Evolutionary conservation across 2,888 invertebrate species (phyloP), one percentile per base, ranked within the genome.

Genomic region (Nematopogon swammerdamellus): DNA sequence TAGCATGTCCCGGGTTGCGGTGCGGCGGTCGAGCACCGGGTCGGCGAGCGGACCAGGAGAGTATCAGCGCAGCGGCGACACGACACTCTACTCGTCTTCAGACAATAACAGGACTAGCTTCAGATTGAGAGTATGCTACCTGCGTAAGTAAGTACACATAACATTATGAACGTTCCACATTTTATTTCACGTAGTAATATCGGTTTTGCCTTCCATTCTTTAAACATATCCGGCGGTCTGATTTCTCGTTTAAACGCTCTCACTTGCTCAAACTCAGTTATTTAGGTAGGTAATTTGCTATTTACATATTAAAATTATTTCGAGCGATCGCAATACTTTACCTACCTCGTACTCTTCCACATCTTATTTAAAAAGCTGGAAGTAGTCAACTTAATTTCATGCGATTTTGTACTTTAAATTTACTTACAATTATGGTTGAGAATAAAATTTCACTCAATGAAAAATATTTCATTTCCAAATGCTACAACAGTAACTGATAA

Each of bases 301-400:
- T 79, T 79, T 77, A 75, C 77, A 77, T 77, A 77, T 77, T 76
- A 79, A 79, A 79, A 77, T 79, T 73, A 79, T 79, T 77, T 79
- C 74, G 63, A 76, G 72, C 72, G 68, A 77, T 71, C 75, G 73
- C 73, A 72, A 72, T 76, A 77, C n/a, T n/a, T n/a, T n/a, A 72
- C 72, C 72, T 70, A 64, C 69, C 68, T 73, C 67, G 70, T 8
- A 14, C 36, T 36, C 36, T 6, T 36, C 36, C n/a, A 8, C 10
- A 25, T 25, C 10, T 36, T 36, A 14, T 36, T 36, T 8, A 3
- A 3, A 36, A 36, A 36, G 8, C 11, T 36, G 6, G 3, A 36
- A 36, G 11, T 8, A 3, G 3, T 14, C 3, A 3, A 6, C 11
- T 36, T 36, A 36, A 3, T 14, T 8, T 36, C 11, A 14, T 36